Evolutionary conservation across 2,888 invertebrate species (phyloP).

Genomic region (Hololepta plana): DNA sequence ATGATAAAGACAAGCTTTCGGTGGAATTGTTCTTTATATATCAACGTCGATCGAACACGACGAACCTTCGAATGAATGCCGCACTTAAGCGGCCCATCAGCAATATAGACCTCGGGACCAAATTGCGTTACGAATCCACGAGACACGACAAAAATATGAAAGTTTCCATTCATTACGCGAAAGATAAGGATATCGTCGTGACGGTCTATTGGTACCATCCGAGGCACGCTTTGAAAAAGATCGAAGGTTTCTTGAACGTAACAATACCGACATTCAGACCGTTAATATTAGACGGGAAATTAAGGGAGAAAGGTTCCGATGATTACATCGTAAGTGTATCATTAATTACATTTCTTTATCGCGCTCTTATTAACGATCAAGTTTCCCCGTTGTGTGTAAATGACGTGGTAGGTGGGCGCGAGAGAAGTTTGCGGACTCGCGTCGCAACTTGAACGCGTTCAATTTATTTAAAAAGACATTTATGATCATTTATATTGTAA

Average conservation of each 20-base stretch:
- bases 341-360: too few relatives aligned
- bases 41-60: slow-evolving; percentile 28
- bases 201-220: slow-evolving; percentile 40
- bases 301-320: slow-evolving; percentile 46
- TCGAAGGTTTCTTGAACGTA: slow-evolving; percentile 54
- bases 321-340: slow-evolving; percentile 47
- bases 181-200: slow-evolving; percentile 38
- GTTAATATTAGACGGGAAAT: slow-evolving; percentile 41
- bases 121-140: slow-evolving; percentile 31
- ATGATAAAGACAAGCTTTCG: slow-evolving; percentile 37
- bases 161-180: slow-evolving; percentile 34
- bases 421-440: too few relatives aligned
- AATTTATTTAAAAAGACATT: too few relatives aligned
- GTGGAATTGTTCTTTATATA: slow-evolving; percentile 35
- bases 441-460: too few relatives aligned
- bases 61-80: slow-evolving; percentile 41
- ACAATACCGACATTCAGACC: slow-evolving; percentile 59
- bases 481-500: background rate
- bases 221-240: slow-evolving; percentile 41
- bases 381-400: too few relatives aligned
- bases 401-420: too few relatives aligned
- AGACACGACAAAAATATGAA: slow-evolving; percentile 35
- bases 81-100: slow-evolving; percentile 45
- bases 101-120: slow-evolving; percentile 44
- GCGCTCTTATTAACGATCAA: too few relatives aligned